Evolutionary conservation across 92 coral and sea anemone species (phyloP), one percentile per base, ranked within the genome.

Genomic region (Hydrozoanthus gracilis): DNA sequence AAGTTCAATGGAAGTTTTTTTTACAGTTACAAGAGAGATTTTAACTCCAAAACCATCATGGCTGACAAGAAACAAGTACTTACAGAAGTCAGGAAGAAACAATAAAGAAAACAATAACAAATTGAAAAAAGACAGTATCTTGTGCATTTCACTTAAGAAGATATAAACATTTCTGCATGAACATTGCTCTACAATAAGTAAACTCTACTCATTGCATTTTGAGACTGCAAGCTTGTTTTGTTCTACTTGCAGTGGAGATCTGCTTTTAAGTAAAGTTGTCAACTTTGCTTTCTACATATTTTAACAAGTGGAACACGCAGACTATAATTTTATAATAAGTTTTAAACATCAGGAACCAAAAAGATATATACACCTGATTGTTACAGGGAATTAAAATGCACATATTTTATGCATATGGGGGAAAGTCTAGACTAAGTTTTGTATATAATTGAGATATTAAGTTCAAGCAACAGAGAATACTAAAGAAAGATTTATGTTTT

Each of bases 401-500:
- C 51, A 35, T 8, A 35, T 56, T 20, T 70, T 72, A 44, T 65
- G 74, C 85, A 80, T 80, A 44, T 47, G 20, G 85, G 85, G 52
- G 49, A 65, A 39, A 7, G 39, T 27, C 39, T 65, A 80, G 66
- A 80, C 35, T 46, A 79, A 46, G 85, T 65, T 80, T 80, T 80
- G 85, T 80, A 80, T 67, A 80, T 80, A 80, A 54, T 80, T 48
- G 49, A 80, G 56, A 80, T 80, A 80, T 80, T 80, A 66, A 64
- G 85, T 80, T 80, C 73, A 62, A 80, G 72, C 56, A 65, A 76
- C 82, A 80, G 85, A 80, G 60, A 64, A 45, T 79, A 77, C 71
- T 52, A 60, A 80, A 65, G 56, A 79, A 66, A 64, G 84, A 79
- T 79, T 80, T 80, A 80, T 80, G 85, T 80, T 80, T 80, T 80